Evolutionary conservation across 2,797 vertebrate genomes (phyloP).

Genomic region (Clarias laeviceps): DNA sequence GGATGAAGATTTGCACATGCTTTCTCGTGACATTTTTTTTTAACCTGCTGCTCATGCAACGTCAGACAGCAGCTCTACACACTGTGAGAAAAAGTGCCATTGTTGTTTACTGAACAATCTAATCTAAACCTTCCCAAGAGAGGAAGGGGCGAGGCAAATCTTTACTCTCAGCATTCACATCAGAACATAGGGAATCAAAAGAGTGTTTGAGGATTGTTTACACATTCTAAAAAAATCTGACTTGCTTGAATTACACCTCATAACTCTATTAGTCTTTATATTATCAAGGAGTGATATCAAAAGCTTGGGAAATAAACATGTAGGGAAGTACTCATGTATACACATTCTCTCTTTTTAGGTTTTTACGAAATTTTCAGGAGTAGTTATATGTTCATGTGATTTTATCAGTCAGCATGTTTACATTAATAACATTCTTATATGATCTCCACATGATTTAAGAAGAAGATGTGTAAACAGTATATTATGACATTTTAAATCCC

Average conservation of each 20-base stretch:
- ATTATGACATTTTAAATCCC: neutral
- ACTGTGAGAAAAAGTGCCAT: neutral
- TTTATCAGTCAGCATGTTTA: neutral
- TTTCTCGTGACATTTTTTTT: neutral
- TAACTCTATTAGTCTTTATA: neutral
- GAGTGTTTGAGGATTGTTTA: neutral
- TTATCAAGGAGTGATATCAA: neutral
- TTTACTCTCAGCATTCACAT: neutral
- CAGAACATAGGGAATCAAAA: neutral
- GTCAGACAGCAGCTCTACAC: neutral
- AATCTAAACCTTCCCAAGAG: neutral
- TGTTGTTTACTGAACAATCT: neutral
- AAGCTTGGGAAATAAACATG: neutral
- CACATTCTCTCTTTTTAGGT: neutral
- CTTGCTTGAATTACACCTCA: neutral
- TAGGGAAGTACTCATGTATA: neutral
- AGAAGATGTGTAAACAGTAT: neutral
- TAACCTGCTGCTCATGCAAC: neutral
- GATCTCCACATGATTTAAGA: neutral
- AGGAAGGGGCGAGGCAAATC: slow-evolving; percentile 14
- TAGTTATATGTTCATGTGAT: neutral
- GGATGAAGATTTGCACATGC: neutral
- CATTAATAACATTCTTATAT: neutral
- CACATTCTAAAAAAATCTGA: neutral
- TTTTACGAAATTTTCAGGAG: neutral